These are phyloP conservation scores for Triplophysa bombifrons DNA, from an alignment of 2,797 vertebrate species.

Conservation along the genomic window DNA sequence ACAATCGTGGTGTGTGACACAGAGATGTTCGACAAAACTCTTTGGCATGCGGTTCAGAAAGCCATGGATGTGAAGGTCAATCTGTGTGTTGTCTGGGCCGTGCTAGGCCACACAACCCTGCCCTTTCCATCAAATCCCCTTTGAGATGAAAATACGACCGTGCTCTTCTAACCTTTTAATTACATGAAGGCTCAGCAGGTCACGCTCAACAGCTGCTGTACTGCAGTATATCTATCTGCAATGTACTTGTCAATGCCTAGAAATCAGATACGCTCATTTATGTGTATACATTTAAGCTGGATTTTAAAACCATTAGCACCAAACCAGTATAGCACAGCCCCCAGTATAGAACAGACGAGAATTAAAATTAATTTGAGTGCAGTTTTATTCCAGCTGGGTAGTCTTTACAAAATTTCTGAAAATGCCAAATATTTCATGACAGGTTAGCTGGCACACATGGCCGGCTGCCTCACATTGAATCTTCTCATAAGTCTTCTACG, in stretches of 20 bases:
- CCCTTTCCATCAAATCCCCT: conserved; percentile 57
- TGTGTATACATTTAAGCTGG: not conserved
- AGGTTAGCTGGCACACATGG: conserved; percentile 39
- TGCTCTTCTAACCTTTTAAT: conserved; percentile 61
- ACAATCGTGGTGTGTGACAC: conserved; percentile 15
- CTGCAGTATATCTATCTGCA: conserved; percentile 6
- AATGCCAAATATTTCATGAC: conserved; percentile 44
- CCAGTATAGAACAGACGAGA: not conserved
- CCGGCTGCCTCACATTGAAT: conserved; percentile 37
- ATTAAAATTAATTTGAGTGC: conserved; percentile 24
- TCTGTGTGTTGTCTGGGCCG: conserved; percentile 46
- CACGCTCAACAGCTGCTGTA: conserved; percentile 13
- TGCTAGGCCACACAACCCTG: conserved; percentile 46
- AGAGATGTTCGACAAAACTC: conserved; percentile 45
- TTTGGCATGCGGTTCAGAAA: conserved; percentile 56
- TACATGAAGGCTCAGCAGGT: conserved; percentile 56
- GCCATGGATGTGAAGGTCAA: conserved; percentile 44
- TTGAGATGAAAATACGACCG: conserved; percentile 55
- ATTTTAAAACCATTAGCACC: not conserved
- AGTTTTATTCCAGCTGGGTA: conserved; percentile 14
- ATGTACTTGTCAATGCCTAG: conserved; percentile 33
- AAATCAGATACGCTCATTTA: not conserved
- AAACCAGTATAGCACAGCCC: not conserved
- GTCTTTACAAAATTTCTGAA: conserved; percentile 36
- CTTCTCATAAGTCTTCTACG: conserved; percentile 27